Base-by-base conservation (phyloP, 92 coral and sea anemone species). In the Hydrozoanthus gracilis region DNA sequence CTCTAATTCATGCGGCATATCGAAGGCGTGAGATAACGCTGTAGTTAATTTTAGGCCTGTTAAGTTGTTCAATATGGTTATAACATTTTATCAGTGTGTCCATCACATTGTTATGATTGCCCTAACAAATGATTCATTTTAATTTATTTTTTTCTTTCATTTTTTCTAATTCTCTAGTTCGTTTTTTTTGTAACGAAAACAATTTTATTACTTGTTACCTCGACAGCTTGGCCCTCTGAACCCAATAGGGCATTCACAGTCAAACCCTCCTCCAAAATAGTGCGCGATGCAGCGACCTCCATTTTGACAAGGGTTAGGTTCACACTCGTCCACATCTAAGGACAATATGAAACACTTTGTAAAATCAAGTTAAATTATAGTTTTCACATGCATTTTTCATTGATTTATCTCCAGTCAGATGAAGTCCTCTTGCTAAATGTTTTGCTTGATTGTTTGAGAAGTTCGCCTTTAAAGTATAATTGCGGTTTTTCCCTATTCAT, bases 271-370 rank as follows among this genome's bases (percentile, higher is more conserved):
- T 2, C 95, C 97, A 65, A 89, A 73, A 51, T 90, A 91, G 7
- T 96, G 94, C 3, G 86, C 93, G 27, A 89, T 35, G 71, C 99
- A 97, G 39, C 92, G 85, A 27, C 98, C 99, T 10, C 91, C 95
- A 65, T 97, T 95, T 55, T 93, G 93, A 65, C 99, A 97, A 0
- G 99, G 99, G 71, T 92, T 97, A 4, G 99, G 99, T 58, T 91
- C 92, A 69, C 99, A 97, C 80, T 95, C 93, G 44, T 97, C 98
- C 44, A 92, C 96, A 67, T 97, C 99, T 97, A 88, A 3, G 55
- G 16, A 47, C 2, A 18, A 70, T 66, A 8, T 6, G 8, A 3
- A 20, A 62, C 6, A 61, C 14, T 12, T 16, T 10, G 71, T 66
- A 58, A 5, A 11, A 58, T 58, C 39, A 27, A 27, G 2, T 27